Evolutionary conservation across 2,113 vertebrate genomes (phyloP).

Genomic region (Pangasianodon gigas): DNA sequence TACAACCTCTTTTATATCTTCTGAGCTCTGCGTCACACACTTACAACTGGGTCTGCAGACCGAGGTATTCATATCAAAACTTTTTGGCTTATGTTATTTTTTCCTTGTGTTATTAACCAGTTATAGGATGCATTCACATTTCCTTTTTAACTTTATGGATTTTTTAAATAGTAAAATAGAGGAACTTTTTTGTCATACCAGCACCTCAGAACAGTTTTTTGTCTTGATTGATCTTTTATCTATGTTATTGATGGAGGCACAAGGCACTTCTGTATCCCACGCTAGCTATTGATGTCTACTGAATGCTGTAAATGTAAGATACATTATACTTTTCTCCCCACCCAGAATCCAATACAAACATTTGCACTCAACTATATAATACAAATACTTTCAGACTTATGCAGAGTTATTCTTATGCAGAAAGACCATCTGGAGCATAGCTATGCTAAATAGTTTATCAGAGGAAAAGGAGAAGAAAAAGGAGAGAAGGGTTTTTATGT

Average conservation of each 20-base stretch:
- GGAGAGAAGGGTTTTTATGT: background rate
- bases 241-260: background rate
- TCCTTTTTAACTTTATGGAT: background rate
- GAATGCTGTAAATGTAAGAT: background rate
- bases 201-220: background rate
- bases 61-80: background rate
- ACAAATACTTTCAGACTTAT: background rate
- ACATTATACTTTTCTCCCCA: background rate
- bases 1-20: background rate
- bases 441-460: background rate
- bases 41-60: background rate
- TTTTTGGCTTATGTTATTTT: background rate
- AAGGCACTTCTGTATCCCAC: background rate
- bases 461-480: background rate
- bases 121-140: background rate
- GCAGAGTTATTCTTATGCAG: background rate
- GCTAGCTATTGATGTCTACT: background rate
- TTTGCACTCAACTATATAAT: background rate
- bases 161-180: background rate
- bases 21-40: background rate
- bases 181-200: background rate
- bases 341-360: background rate
- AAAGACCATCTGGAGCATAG: background rate
- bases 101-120: background rate
- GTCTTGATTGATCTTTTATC: background rate